Evolutionary conservation across 2,797 vertebrate species (phyloP), one percentile per base, ranked within the genome.

Genomic region (Catamblyrhynchus diadema): DNA sequence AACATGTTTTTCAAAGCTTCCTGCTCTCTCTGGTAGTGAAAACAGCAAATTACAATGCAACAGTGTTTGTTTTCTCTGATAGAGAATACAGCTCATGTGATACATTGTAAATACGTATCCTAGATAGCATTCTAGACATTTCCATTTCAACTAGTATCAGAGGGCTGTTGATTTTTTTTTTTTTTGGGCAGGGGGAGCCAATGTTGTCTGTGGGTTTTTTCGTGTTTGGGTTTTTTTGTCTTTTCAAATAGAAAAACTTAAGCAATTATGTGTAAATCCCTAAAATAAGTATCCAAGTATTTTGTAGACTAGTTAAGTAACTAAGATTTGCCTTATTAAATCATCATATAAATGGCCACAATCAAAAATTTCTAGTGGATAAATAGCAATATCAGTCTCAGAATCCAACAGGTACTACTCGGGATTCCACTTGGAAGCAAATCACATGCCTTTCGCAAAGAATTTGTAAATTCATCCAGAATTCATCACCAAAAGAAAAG

Each of bases 181-280:
- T 25, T 35, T 33, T 28, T 8, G 8, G 41, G n/a, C n/a, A n/a
- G 7, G 41, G 9, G 4, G 6, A 8, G 5, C 3, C 4, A n/a
- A 27, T n/a, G 15, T 33, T 41, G 8, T 7, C 2, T 8, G 6
- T 0, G 1, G 0, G 2, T 3, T 22, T 60, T 37, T 20, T 20
- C 4, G 37, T 75, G 3, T 22, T 17, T 2, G 16, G 28, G 4
- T 0, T 10, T 25, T 57, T 57, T 66, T 30, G 1, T 35, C 42
- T 75, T 89, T 95, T 86, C 23, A 72, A 72, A 81, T 24, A 75
- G 18, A 59, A 54, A 50, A 75, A 33, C 4, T 42, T 50, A 32
- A 73, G 6, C 9, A 77, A 27, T 33, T 44, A 32, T 28, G 1
- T 56, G 8, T 21, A 50, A 88, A 82, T 6, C 0, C 2, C 12